Percentiles rank a stretch among this genome's conserved stretches.
phyloP scores from a whole-genome alignment of 2,113 vertebrate genomes.

The Narcine bancroftii region DNA sequence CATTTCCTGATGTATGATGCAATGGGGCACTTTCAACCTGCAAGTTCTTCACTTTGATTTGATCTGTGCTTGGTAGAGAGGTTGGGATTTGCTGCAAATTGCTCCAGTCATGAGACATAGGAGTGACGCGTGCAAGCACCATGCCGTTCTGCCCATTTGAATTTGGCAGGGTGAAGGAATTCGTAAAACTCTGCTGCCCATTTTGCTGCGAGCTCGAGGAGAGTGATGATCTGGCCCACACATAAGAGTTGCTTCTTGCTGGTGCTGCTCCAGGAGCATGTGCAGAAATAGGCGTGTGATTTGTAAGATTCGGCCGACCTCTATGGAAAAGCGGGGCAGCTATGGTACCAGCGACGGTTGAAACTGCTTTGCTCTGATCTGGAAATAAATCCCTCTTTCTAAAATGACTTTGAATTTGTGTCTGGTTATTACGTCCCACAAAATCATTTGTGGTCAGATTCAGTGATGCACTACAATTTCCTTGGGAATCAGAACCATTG shows the following conservation, averaged over 20 bases:
- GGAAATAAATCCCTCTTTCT: background rate
- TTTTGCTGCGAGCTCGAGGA: background rate
- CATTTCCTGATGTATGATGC: background rate
- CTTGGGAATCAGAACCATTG: background rate
- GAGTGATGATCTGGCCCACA: background rate
- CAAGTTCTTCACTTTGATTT: background rate
- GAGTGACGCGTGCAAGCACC: slow-evolving; percentile 14
- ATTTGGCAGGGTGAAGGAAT: background rate
- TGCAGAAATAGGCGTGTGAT: background rate
- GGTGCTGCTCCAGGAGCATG: background rate
- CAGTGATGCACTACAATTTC: background rate
- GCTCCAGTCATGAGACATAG: background rate
- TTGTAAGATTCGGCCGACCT: background rate
- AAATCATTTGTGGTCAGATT: background rate
- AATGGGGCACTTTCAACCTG: background rate
- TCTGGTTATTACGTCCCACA: background rate
- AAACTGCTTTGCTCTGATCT: background rate
- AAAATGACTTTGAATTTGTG: background rate
- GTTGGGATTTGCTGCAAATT: background rate
- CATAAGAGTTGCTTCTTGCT: background rate
- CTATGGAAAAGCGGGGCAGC: background rate
- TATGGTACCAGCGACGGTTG: too few relatives aligned
- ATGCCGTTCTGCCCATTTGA: slow-evolving; percentile 9
- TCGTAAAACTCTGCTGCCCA: background rate
- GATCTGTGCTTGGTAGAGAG: background rate